Base-by-base conservation (phyloP, 2,113 vertebrate species). In the Leptobrachium ailaonicum region DNA sequence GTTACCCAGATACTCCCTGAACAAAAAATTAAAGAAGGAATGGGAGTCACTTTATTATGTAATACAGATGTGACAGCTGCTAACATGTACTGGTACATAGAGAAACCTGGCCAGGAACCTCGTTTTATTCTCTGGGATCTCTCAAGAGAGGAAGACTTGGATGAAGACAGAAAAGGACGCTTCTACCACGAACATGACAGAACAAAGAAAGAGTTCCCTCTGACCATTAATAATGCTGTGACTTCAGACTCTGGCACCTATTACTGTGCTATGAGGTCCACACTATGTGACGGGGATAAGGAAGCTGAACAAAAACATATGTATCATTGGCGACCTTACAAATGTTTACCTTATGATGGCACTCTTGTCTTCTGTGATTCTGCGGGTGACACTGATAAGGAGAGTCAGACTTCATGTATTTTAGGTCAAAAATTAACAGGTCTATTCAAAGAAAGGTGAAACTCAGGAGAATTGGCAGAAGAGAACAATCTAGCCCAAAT, bases 211-310 rank as follows among this genome's bases (percentile, higher is more conserved):
- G 11, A 10, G 2, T 71, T 79, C 32, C 67, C 58, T 42, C 76
- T 79, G 56, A 79, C 41, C 41, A 79, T 79, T 68, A 79, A 10
- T 69, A 71, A 9, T 0, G 10, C 41, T 2, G 10, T 11, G n/a
- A 32, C 14, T 41, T 76, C 32, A 0, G 54, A 85, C 14, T 42
- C 67, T 0, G 79, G 75, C 6, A 1, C 13, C 4, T 79, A 85
- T 66, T 76, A 82, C 66, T 83, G 79, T 54, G 79, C 54, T 47
- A 2, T 77, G 45, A 84, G 70, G 41, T 47, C 83, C 85, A 83
- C 74, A 76, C 56, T 71, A 56, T 2, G 10, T 58, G 32, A 50
- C 9, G 56, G 2, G 20, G 41, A 47, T 75, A n/a, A 40, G 56
- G 56, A 50, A 56, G 56, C 14, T 79, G 76, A 63, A 64, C 44